A percentile compares a stretch with the other conserved stretches of the same genome.
Conservation (phyloP, 1,140 invertebrate genomes). For the Antheraea mylitta region DNA sequence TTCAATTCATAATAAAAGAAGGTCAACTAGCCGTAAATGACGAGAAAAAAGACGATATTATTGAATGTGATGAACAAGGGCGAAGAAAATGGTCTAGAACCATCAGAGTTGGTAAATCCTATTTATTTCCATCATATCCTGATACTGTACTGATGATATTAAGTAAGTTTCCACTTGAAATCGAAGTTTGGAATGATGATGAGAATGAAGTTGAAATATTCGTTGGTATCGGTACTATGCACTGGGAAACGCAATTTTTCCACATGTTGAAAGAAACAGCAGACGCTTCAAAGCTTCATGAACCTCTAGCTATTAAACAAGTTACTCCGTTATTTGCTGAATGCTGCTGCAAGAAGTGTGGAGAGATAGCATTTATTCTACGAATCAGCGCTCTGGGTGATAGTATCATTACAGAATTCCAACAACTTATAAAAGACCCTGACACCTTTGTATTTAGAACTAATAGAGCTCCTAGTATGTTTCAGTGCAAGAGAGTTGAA, state of each 20-base stretch:
- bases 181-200: constrained; percentile 70
- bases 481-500: constrained; percentile 61
- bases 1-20: constrained; percentile 70
- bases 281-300: constrained; percentile 47
- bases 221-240: constrained; percentile 64
- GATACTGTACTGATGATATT: constrained; percentile 62
- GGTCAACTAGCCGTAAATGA: constrained; percentile 55
- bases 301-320: constrained; percentile 60
- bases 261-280: constrained; percentile 62
- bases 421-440: constrained; percentile 63
- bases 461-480: constrained; percentile 68
- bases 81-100: constrained; percentile 60
- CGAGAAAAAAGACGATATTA: constrained; percentile 51
- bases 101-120: constrained; percentile 67
- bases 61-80: constrained; percentile 56
- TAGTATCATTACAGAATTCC: constrained; percentile 67
- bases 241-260: constrained; percentile 64
- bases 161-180: constrained; percentile 63
- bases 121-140: constrained; percentile 65
- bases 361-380: constrained; percentile 60
- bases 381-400: constrained; percentile 62
- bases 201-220: constrained; percentile 61
- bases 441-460: constrained; percentile 68
- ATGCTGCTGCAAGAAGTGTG: constrained; percentile 57
- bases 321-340: constrained; percentile 48